These are phyloP conservation scores for Pongo pygmaeus DNA, from an alignment of 2,113 vertebrate genomes.

Conservation along the genomic window DNA sequence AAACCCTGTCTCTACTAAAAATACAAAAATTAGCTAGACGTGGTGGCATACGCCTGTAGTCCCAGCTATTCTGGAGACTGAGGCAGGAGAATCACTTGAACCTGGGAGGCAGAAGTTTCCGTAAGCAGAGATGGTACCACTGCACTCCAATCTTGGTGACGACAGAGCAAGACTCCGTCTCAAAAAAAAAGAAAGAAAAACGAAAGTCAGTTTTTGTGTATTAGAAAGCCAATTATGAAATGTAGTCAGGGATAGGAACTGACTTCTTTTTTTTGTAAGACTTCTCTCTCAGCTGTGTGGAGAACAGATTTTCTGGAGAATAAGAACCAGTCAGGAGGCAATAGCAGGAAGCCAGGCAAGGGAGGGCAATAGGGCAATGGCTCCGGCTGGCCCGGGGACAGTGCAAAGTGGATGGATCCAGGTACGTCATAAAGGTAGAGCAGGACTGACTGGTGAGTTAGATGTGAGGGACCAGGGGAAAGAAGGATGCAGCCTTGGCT, in stretches of 20 bases:
- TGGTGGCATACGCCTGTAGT: no score
- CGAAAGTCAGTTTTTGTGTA: not conserved
- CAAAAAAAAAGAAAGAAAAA: no score
- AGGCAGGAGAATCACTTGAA: no score
- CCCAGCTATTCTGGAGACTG: no score
- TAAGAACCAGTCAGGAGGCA: not conserved
- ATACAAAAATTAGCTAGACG: no score
- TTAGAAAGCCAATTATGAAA: not conserved
- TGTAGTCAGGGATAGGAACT: not conserved
- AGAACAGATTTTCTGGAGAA: not conserved
- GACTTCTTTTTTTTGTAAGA: not conserved
- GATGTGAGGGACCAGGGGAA: not conserved
- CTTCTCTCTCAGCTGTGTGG: not conserved
- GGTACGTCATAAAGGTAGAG: not conserved
- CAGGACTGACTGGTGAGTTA: not conserved
- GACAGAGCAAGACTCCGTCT: no score
- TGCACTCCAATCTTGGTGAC: no score
- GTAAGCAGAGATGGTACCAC: no score
- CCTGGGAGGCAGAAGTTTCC: no score
- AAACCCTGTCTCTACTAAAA: no score
- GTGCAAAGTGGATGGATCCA: no score
- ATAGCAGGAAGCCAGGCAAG: not conserved
- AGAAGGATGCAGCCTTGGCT: not conserved
- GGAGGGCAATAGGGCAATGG: accelerated
- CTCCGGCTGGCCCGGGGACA: not conserved